phyloP scores from a whole-genome alignment of 2,797 vertebrate species.

The Thaleichthys pacificus region DNA sequence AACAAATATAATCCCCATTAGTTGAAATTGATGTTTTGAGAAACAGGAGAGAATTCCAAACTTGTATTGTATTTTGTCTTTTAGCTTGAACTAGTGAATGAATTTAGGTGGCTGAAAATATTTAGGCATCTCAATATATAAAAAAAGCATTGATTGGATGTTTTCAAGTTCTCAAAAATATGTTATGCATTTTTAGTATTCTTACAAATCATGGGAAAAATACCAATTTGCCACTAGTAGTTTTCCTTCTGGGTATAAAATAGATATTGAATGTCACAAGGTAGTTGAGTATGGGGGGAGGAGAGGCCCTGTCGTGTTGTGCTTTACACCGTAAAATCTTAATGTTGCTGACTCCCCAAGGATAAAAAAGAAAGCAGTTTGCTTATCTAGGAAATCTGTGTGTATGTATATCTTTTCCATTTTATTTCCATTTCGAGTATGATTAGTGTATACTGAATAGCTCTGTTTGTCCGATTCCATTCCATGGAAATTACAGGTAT shows the following conservation, averaged over 20 bases:
- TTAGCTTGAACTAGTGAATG: slow-evolving; percentile 79
- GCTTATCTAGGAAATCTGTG: slow-evolving; percentile 76
- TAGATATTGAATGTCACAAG: slow-evolving; percentile 72
- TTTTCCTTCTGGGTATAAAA: slow-evolving; percentile 61
- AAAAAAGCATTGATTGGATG: slow-evolving; percentile 61
- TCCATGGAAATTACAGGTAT: slow-evolving; percentile 84
- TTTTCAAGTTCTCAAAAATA: slow-evolving; percentile 67
- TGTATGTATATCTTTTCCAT: slow-evolving; percentile 77
- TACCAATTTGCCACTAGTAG: slow-evolving; percentile 67
- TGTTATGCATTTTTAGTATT: slow-evolving; percentile 74
- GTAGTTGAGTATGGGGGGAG: slow-evolving; percentile 59
- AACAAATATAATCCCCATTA: slow-evolving; percentile 43
- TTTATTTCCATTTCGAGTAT: slow-evolving; percentile 80
- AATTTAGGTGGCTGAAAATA: slow-evolving; percentile 74
- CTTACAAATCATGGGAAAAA: slow-evolving; percentile 66
- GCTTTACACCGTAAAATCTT: slow-evolving; percentile 73
- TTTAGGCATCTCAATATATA: slow-evolving; percentile 58
- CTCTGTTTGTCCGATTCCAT: slow-evolving; percentile 80
- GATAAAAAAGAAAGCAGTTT: slow-evolving; percentile 55
- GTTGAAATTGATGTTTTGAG: slow-evolving; percentile 71
- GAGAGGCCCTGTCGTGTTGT: slow-evolving; percentile 67
- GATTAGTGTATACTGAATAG: slow-evolving; percentile 80
- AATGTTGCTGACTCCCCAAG: slow-evolving; percentile 63
- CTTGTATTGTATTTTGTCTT: slow-evolving; percentile 76
- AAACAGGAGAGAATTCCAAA: slow-evolving; percentile 61